Base-by-base conservation (phyloP, 2,797 vertebrate genomes). In the Eptatretus atami region DNA sequence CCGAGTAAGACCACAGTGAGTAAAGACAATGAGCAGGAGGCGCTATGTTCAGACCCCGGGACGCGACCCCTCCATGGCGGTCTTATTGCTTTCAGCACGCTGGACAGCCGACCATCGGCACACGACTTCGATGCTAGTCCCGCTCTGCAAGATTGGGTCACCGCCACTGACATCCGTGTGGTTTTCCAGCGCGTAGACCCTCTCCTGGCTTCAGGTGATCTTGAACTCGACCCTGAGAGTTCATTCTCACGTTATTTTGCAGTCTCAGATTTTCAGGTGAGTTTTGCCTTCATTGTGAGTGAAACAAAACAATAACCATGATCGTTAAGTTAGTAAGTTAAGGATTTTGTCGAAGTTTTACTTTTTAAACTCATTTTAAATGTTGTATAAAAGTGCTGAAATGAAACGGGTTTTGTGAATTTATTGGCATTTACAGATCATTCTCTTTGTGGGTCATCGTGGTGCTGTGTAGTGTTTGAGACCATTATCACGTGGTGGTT, bases 71-170 rank as follows among this genome's bases (percentile, higher is more conserved):
- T 82, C 67, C 87, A 87, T 52, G 78, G 94, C 61, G 92, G 90
- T 52, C 81, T 98, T 69, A 95, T 98, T 69, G 92, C 92, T 72
- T 96, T 98, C 82, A 95, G 86, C 83, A 96, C 90, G 64, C 78
- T 96, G 80, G 92, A 96, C 74, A 87, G 86, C 10, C 71, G 90
- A 66, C 92, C 90, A 69, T 88, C 90, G 13, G 92, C 90, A 66
- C 88, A 98, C 77, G 90, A 98, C 78, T 98, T 96, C 73, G 92
- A 95, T 75, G 96, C 88, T 75, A 94, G 85, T 24, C 92, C 92
- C 1, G 92, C 96, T 68, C 79, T 98, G 71, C 92, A 98, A 78
- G 92, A 98, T 79, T 98, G 92, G 92, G 92, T 98, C 69, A 98
- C 92, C 52, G 90, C 92, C 76, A 98, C 92, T 25, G 87, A 98